Percentiles rank a stretch among this genome's conserved stretches.
phyloP scores from a whole-genome alignment of 2,888 invertebrate genomes.

The Agrochola lota region DNA sequence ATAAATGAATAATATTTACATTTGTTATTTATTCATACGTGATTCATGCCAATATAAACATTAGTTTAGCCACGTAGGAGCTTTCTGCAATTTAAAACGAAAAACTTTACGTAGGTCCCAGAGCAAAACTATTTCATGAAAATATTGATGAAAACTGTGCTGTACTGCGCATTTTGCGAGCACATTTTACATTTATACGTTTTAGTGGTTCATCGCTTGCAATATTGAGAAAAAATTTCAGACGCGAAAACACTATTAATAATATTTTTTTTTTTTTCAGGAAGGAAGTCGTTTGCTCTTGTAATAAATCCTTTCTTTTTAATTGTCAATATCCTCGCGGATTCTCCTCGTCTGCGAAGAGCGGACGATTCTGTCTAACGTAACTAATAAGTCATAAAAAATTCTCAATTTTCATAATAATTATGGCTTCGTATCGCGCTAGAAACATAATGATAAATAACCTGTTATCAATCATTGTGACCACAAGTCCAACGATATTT shows the following conservation, averaged over 20 bases:
- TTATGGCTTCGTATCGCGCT: not conserved
- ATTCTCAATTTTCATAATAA: conserved; percentile 4
- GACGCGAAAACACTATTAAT: not conserved
- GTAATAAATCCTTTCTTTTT: not conserved
- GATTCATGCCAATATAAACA: not conserved
- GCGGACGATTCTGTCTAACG: not conserved
- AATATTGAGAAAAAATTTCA: not conserved
- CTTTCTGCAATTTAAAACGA: not conserved
- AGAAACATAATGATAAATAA: conserved; percentile 23
- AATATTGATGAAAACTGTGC: not conserved
- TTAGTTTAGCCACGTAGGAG: not conserved
- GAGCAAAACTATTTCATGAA: not conserved
- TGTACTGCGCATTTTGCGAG: not conserved
- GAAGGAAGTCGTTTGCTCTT: not conserved
- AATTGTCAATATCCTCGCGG: too few relatives aligned
- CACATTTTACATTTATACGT: not conserved
- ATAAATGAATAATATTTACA: conserved; percentile 25
- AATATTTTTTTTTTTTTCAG: not conserved
- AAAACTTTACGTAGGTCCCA: not conserved
- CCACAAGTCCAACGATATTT: conserved; percentile 15
- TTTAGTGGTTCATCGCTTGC: not conserved
- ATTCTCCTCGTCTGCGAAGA: not conserved
- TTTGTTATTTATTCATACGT: conserved; percentile 36
- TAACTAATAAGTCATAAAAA: not conserved
- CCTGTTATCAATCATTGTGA: conserved; percentile 32